Evolutionary conservation across 2,888 invertebrate genomes (phyloP), one percentile per base, ranked within the genome.

Genomic region (Stenolophus ochropezus): DNA sequence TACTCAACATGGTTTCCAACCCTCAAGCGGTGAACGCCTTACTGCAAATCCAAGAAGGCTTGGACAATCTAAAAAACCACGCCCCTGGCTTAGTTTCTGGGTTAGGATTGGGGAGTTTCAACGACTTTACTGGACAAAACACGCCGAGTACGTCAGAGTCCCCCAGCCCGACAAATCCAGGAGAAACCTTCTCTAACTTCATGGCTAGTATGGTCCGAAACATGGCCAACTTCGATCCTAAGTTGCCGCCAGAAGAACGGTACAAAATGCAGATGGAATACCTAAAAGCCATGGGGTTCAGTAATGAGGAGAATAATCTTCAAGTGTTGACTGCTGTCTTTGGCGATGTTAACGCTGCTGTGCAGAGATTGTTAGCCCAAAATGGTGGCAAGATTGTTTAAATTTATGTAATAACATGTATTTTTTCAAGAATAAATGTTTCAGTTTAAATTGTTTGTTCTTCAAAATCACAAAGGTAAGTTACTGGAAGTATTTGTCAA

Each of bases 291-390:
- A 99, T 99, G 99, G 99, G 99, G 71, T 99, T 99, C 91, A 94
- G 95, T 82, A 98, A 99, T 90, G 92, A 97, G 87, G 98, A 98
- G 87, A 98, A 98, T 83, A 99, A 99, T 91, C 91, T 99, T 87
- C 97, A 97, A 94, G 98, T 98, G 82, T 92, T 99, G 87, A 95
- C 95, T 87, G 98, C 98, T 83, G 97, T 98, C 79, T 97, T 97
- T 89, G 99, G 99, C 82, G 98, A 99, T 90, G 96, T 99, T 86
- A 98, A 98, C 90, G 98, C 97, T 69, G 99, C 99, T 65, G 96
- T 99, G 87, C 98, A 99, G 90, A 94, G 98, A 92, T 92, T 99
- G 90, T 91, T 99, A 88, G 93, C 94, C 1, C 73, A 14, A 16
- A 75, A 56, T 75, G 56, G 65, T 0, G 65, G 27, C 2, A 69